These are phyloP conservation scores for Boloria selene DNA, from an alignment of 2,888 invertebrate genomes.

Conservation along the genomic window DNA sequence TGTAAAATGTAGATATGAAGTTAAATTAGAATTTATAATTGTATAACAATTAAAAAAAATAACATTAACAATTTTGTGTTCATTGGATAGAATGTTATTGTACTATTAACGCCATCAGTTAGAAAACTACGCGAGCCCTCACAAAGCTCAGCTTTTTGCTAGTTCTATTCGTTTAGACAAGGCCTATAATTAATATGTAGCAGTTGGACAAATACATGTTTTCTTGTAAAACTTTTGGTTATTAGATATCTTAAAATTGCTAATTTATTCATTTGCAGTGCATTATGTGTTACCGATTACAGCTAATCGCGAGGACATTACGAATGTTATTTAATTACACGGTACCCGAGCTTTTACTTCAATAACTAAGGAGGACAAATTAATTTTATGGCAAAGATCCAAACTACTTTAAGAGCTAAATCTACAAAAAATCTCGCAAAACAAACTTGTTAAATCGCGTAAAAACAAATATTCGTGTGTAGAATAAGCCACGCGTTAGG, in stretches of 20 bases:
- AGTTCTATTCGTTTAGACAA: too few species aligned
- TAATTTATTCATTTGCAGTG: too few species aligned
- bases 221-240: neutral
- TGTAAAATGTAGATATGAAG: too few species aligned
- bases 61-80: too few species aligned
- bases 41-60: too few species aligned
- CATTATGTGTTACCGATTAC: neutral
- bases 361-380: neutral
- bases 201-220: too few species aligned
- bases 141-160: too few species aligned
- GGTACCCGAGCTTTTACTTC: neutral
- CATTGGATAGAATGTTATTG: too few species aligned
- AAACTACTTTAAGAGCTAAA: neutral
- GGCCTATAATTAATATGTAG: too few species aligned
- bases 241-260: neutral
- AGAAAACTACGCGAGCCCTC: too few species aligned
- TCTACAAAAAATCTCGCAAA: slow-evolving; percentile 37
- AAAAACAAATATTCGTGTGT: slow-evolving; percentile 69
- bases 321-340: neutral
- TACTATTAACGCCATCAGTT: too few species aligned
- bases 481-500: slow-evolving; percentile 54
- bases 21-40: too few species aligned
- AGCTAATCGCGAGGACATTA: neutral
- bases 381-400: neutral
- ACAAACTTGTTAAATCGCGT: slow-evolving; percentile 75